Conservation (phyloP, 2,888 invertebrate genomes). For the Hydroisotoma schaefferi region DNA sequence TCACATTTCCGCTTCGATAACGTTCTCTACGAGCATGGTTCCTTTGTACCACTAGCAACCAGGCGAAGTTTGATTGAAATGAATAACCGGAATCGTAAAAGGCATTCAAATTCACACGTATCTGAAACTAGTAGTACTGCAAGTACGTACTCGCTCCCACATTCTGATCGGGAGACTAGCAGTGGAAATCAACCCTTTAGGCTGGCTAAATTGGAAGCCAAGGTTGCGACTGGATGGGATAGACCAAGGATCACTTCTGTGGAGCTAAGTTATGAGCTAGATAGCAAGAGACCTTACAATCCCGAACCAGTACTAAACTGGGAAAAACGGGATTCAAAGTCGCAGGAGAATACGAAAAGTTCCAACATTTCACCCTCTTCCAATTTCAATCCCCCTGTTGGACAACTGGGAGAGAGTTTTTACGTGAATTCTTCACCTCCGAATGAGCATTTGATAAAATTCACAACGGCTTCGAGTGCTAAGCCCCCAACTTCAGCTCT, state of each 20-base stretch:
- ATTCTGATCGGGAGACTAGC: conserved; percentile 34
- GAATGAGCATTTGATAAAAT: background rate
- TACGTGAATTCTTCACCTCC: background rate
- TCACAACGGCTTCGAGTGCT: background rate
- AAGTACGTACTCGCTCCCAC: conserved; percentile 44
- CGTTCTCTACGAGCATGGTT: conserved; percentile 46
- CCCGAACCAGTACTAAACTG: background rate
- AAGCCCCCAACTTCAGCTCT: background rate
- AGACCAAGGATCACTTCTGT: conserved; percentile 41
- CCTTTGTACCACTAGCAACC: conserved; percentile 48
- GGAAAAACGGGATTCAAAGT: background rate
- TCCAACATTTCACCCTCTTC: background rate
- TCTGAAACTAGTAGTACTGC: conserved; percentile 40
- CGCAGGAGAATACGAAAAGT: background rate
- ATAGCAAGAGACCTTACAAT: conserved; percentile 1
- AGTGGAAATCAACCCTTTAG: conserved; percentile 26
- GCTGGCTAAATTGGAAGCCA: conserved; percentile 38
- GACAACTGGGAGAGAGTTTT: background rate
- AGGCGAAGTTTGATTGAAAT: conserved; percentile 46
- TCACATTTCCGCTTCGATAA: conserved; percentile 38
- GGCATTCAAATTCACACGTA: conserved; percentile 15
- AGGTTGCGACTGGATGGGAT: conserved; percentile 23
- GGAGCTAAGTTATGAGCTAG: conserved; percentile 35
- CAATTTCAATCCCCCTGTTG: background rate
- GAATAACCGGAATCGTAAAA: conserved; percentile 41